Evolutionary conservation across 2,113 vertebrate genomes (phyloP), one percentile per base, ranked within the genome.

Genomic region (Aleadryas rufinucha): DNA sequence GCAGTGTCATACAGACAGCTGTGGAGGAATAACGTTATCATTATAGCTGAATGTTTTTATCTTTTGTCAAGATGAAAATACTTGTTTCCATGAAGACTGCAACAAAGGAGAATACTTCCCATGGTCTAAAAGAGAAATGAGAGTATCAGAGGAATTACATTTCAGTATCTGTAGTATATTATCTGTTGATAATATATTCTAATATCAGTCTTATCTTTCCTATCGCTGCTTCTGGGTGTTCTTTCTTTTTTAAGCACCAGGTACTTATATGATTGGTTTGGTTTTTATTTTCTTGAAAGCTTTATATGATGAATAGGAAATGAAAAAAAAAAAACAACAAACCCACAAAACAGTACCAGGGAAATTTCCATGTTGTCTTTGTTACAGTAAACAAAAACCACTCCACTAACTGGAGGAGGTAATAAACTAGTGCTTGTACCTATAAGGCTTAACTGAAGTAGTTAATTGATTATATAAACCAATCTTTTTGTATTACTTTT

Each of bases 291-390:
- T 94, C 35, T 39, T 79, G 6, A 76, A 42, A 76, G 19, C 15
- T 80, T 91, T 63, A 28, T 18, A 23, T 65, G 16, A 69, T 77
- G 45, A 76, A 50, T 35, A 65, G 24, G 37, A 91, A 76, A 61
- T 1, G 0, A 35, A 9, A 10, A 80, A 45, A 59, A 66, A 45
- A 23, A 1, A 3, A 1, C n/a, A n/a, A n/a, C n/a, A n/a, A n/a
- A n/a, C n/a, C 2, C 12, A 68, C 18, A 37, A 81, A 78, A 71
- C 8, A 60, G 9, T 16, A 28, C 16, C 6, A 3, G 57, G 53
- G 30, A 70, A 75, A 71, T 87, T 61, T 81, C 21, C 14, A 6
- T 60, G 11, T 52, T 54, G 7, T 28, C 9, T 78, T 77, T 78
- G 18, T 42, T 86, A 20, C 5, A 45, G 13, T 65, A 39, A 45